Conservation (phyloP, 2,888 invertebrate genomes). For the Platycnemis pennipes region DNA sequence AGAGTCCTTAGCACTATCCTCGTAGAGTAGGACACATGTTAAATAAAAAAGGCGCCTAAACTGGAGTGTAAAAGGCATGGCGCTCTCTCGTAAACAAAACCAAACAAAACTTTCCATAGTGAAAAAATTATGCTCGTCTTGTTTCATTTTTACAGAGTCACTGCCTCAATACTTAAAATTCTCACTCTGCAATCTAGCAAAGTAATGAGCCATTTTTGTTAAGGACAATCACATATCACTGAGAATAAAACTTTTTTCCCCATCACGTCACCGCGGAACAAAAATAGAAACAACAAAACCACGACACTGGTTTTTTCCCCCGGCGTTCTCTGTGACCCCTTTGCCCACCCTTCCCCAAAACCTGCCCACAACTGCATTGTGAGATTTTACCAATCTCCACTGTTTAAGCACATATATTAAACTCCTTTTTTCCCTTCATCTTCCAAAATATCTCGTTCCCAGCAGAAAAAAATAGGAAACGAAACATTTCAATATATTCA, state of each 20-base stretch:
- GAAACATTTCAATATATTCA: conserved; percentile 50
- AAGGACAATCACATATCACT: conserved; percentile 61
- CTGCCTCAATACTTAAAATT: conserved; percentile 61
- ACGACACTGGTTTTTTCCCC: conserved; percentile 49
- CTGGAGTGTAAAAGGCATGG: conserved; percentile 54
- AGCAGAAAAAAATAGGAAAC: conserved; percentile 54
- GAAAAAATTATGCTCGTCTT: conserved; percentile 47
- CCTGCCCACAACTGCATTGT: conserved; percentile 35
- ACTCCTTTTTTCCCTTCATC: not conserved
- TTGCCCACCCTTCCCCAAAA: not conserved
- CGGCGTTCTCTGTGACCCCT: not conserved
- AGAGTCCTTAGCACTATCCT: conserved; percentile 44
- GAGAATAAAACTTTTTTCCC: conserved; percentile 54
- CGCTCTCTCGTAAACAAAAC: conserved; percentile 45
- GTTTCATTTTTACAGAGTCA: conserved; percentile 51
- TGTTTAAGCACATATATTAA: conserved; percentile 30
- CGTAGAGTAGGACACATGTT: conserved; percentile 31
- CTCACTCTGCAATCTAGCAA: conserved; percentile 13
- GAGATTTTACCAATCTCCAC: conserved; percentile 49
- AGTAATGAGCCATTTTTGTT: conserved; percentile 43
- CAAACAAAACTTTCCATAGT: conserved; percentile 42
- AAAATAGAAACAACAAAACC: conserved; percentile 52
- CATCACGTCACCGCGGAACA: conserved; percentile 65
- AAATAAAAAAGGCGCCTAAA: conserved; percentile 54
- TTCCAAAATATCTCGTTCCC: conserved; percentile 48